Conservation (phyloP, 2,113 vertebrate species). For the Tragelaphus scriptus region DNA sequence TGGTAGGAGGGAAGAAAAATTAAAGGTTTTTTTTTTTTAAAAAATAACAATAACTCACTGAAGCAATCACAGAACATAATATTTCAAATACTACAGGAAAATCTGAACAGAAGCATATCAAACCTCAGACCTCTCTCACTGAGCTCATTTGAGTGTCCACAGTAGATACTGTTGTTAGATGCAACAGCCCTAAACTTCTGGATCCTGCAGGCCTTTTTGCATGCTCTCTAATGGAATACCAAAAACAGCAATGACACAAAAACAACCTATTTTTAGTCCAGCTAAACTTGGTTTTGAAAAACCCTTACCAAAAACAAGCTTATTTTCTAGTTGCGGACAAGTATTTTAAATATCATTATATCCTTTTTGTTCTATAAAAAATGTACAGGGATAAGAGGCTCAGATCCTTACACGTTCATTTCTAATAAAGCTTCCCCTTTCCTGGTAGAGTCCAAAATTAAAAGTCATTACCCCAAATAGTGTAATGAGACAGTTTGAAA, state of each 20-base stretch:
- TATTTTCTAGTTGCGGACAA: slow-evolving; percentile 42
- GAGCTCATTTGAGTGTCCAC: slow-evolving; percentile 14
- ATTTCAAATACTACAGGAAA: slow-evolving; percentile 65
- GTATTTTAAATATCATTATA: slow-evolving; percentile 28
- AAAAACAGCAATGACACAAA: slow-evolving; percentile 70
- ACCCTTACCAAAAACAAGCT: slow-evolving; percentile 58
- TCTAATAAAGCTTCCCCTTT: background rate
- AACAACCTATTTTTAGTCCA: slow-evolving; percentile 72
- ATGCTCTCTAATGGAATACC: slow-evolving; percentile 65
- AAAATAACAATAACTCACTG: slow-evolving; percentile 7
- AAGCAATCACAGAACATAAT: slow-evolving; percentile 40
- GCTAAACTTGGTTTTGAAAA: slow-evolving; percentile 72
- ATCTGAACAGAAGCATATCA: slow-evolving; percentile 37
- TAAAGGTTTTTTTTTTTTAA: slow-evolving; percentile 16
- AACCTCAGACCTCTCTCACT: slow-evolving; percentile 46
- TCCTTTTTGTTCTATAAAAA: background rate
- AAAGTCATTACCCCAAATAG: slow-evolving; percentile 41
- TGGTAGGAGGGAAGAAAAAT: background rate
- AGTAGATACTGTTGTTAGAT: slow-evolving; percentile 57
- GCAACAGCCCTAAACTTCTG: slow-evolving; percentile 71
- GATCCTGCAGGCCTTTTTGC: slow-evolving; percentile 69
- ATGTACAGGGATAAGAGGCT: background rate
- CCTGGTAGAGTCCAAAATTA: slow-evolving; percentile 47
- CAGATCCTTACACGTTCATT: background rate
- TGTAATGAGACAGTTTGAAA: slow-evolving; percentile 52